Evolutionary conservation across 2,797 vertebrate species (phyloP).

Genomic region (Bovichtus variegatus): DNA sequence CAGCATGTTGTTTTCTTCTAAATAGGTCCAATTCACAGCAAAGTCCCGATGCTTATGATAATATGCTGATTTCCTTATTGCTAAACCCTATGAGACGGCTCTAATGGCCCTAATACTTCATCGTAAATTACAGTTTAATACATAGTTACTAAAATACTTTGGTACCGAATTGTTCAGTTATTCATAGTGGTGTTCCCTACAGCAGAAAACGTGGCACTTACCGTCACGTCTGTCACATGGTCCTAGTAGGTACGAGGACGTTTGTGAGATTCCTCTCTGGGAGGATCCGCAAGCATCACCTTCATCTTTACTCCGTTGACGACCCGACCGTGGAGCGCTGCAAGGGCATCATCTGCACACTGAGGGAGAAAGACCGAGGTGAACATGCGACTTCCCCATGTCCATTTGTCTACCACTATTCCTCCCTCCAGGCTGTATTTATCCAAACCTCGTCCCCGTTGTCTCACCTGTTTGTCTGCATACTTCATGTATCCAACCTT

Average conservation of each 20-base stretch:
- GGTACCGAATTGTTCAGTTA: neutral
- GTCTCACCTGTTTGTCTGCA: slow-evolving; percentile 86
- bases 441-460: neutral
- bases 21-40: neutral
- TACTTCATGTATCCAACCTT: slow-evolving; percentile 96
- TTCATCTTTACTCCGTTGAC: slow-evolving; percentile 96
- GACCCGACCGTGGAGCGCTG: slow-evolving; percentile 89
- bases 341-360: slow-evolving; percentile 93
- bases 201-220: slow-evolving; percentile 46
- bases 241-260: slow-evolving; percentile 92
- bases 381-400: neutral
- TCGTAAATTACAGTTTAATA: too few species aligned
- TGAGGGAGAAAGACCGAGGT: slow-evolving; percentile 45
- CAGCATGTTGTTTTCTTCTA: neutral
- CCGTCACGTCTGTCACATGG: slow-evolving; percentile 3
- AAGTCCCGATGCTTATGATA: neutral
- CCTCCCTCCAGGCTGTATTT: neutral
- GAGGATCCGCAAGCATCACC: slow-evolving; percentile 95
- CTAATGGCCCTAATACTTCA: neutral
- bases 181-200: neutral
- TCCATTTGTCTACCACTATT: neutral
- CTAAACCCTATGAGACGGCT: neutral
- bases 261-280: slow-evolving; percentile 94
- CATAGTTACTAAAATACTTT: neutral
- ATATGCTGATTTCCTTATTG: neutral